Conservation (phyloP, 2,113 vertebrate species). For the Varanus komodoensis region DNA sequence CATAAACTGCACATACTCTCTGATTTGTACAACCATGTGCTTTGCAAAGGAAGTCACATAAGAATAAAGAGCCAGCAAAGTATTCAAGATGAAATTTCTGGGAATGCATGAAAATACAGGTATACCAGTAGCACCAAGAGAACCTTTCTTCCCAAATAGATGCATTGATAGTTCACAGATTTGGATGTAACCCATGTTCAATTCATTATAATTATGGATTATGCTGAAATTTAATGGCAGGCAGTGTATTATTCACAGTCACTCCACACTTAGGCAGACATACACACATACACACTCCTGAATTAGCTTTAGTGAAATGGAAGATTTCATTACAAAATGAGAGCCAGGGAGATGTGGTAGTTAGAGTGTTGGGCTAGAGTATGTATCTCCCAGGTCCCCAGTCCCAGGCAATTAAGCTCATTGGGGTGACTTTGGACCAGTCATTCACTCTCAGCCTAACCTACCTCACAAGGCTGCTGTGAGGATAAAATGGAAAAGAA, state of each 20-base stretch:
- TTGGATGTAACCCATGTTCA: conserved; percentile 43
- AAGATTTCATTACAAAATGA: neutral
- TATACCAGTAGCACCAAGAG: neutral
- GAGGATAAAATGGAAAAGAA: no score
- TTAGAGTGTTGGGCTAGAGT: no score
- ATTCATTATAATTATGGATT: conserved; percentile 17
- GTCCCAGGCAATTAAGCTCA: no score
- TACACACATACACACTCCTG: neutral
- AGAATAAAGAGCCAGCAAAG: conserved; percentile 10
- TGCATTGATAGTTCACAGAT: accelerated
- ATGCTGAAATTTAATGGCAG: conserved; percentile 43
- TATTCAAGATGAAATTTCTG: conserved; percentile 29
- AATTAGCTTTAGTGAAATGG: conserved; percentile 46
- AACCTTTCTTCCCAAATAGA: neutral
- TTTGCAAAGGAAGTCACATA: neutral
- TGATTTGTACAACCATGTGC: accelerated
- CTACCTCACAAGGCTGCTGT: no score
- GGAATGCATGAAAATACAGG: conserved; percentile 32
- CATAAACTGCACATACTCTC: neutral
- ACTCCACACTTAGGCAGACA: neutral
- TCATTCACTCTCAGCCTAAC: no score
- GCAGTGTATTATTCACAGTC: neutral
- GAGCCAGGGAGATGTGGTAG: no score
- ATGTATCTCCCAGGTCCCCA: no score
- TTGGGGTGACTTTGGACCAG: no score